phyloP scores from a whole-genome alignment of 2,888 invertebrate species.

The Tryphoninae sp. region DNA sequence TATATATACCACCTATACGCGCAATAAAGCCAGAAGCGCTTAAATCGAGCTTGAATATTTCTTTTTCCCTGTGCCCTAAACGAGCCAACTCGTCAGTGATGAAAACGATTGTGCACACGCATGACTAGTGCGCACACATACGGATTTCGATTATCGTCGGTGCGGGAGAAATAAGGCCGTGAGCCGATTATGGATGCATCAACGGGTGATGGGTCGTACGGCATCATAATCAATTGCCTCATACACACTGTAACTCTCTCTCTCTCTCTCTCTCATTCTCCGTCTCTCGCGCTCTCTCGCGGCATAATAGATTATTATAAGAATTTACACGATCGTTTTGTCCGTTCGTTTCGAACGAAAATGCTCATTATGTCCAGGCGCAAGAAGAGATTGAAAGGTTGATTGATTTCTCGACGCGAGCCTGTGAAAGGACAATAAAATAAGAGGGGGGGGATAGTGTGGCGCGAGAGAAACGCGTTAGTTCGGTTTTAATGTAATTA shows the following conservation, averaged over 20 bases:
- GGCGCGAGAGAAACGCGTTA: neutral
- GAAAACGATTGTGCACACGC: conserved; percentile 41
- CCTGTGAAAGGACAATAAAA: neutral
- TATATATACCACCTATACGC: conserved; percentile 8
- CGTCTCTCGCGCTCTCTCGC: neutral
- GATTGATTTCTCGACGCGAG: neutral
- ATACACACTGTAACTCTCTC: neutral
- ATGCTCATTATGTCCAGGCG: conserved; percentile 10
- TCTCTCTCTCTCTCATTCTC: conserved; percentile 4
- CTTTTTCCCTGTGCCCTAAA: conserved; percentile 19
- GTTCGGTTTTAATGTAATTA: neutral
- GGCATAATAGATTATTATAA: conserved; percentile 31
- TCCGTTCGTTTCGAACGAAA: conserved; percentile 7
- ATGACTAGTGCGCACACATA: neutral
- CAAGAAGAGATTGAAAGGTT: neutral
- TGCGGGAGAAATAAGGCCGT: conserved; percentile 18
- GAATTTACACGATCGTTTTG: conserved; percentile 43
- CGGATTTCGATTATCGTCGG: conserved; percentile 46
- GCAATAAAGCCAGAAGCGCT: conserved; percentile 1
- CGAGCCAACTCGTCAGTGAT: conserved; percentile 49
- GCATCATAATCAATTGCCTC: conserved; percentile 56
- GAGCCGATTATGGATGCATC: conserved; percentile 50
- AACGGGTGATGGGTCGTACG: conserved; percentile 50
- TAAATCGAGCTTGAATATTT: conserved; percentile 17
- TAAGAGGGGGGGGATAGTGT: neutral